phyloP scores from a whole-genome alignment of 1,140 invertebrate species.

The Drepana arcuata region DNA sequence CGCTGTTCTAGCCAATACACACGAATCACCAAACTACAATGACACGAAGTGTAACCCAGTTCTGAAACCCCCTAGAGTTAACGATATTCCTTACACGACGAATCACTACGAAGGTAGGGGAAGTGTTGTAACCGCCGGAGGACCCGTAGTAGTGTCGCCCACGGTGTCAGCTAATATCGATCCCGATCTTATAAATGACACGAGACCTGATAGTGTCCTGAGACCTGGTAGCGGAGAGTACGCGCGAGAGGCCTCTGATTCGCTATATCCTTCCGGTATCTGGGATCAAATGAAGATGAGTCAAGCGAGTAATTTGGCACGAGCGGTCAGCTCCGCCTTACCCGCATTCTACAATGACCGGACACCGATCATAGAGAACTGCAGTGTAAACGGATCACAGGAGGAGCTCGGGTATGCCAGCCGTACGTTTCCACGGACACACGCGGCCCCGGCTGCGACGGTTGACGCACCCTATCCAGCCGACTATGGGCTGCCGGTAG shows the following conservation, averaged over 20 bases:
- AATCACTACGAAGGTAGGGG: conserved; percentile 76
- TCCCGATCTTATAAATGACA: conserved; percentile 87
- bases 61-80: conserved; percentile 78
- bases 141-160: conserved; percentile 77
- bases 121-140: conserved; percentile 73
- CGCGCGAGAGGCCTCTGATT: conserved; percentile 77
- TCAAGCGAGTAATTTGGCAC: conserved; percentile 67
- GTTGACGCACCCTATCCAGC: conserved; percentile 75
- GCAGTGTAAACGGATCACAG: conserved; percentile 73
- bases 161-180: conserved; percentile 82
- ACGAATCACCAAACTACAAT: conserved; percentile 66
- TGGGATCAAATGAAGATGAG: conserved; percentile 75
- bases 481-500: conserved; percentile 84
- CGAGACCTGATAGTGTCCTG: conserved; percentile 72
- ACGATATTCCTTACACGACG: conserved; percentile 76
- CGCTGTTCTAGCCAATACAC: conserved; percentile 53
- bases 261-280: conserved; percentile 79
- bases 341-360: conserved; percentile 79
- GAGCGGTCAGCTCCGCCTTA: conserved; percentile 67
- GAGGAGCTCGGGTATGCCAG: conserved; percentile 72
- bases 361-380: conserved; percentile 81
- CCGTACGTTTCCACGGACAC: conserved; percentile 71
- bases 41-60: conserved; percentile 76
- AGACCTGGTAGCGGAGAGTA: conserved; percentile 79
- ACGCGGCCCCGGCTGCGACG: conserved; percentile 32